Conservation (phyloP, 2,888 invertebrate genomes). For the Masnerella sp. region DNA sequence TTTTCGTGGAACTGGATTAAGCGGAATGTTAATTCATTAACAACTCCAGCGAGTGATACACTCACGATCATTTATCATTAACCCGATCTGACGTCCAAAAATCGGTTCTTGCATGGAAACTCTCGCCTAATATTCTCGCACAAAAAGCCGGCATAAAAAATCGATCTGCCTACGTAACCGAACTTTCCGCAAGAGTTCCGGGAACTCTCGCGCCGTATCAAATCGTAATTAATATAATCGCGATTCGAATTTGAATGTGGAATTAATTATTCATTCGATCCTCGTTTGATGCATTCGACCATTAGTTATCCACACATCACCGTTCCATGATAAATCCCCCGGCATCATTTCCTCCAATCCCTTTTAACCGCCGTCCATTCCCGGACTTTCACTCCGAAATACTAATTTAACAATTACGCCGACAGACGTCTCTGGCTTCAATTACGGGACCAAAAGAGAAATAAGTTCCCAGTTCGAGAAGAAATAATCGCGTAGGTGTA, state of each 20-base stretch:
- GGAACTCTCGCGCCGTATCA: constrained; percentile 30
- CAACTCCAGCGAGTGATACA: constrained; percentile 6
- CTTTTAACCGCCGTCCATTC: constrained; percentile 39
- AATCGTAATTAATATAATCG: constrained; percentile 46
- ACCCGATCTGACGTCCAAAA: constrained; percentile 46
- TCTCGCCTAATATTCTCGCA: constrained; percentile 34
- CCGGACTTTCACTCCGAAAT: constrained; percentile 44
- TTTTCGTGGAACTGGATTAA: constrained; percentile 38
- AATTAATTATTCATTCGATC: constrained; percentile 43
- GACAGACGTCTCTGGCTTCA: constrained; percentile 27
- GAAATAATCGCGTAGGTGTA: constrained; percentile 56
- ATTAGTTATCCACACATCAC: constrained; percentile 38
- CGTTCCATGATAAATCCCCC: constrained; percentile 27
- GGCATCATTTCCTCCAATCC: constrained; percentile 36
- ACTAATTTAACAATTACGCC: constrained; percentile 56
- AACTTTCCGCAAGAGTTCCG: constrained; percentile 19
- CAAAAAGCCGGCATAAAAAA: constrained; percentile 32
- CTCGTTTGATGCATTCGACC: constrained; percentile 35
- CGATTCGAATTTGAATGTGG: constrained; percentile 35
- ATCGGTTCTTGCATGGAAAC: constrained; percentile 46
- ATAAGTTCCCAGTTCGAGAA: constrained; percentile 34
- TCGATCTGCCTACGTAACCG: constrained; percentile 22
- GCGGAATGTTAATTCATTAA: constrained; percentile 49
- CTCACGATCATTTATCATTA: constrained; percentile 48
- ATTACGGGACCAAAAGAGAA: constrained; percentile 45